phyloP scores from a whole-genome alignment of 1,140 invertebrate genomes.

The Leptopilina clavipes region DNA sequence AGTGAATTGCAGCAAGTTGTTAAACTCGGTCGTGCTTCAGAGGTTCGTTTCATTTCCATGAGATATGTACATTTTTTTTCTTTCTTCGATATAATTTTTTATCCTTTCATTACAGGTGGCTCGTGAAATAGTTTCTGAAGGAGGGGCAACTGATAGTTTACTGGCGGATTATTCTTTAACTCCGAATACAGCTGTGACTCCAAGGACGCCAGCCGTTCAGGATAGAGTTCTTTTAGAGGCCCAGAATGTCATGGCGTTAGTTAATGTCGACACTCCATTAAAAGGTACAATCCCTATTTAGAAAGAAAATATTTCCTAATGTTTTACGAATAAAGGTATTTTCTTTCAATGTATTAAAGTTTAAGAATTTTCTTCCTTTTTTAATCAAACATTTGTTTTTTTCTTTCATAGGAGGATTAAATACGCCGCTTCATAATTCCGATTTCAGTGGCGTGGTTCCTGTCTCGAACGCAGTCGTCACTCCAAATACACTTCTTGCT shows the following conservation, averaged over 20 bases:
- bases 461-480: conserved; percentile 82
- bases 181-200: conserved; percentile 85
- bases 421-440: conserved; percentile 92
- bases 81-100: not conserved
- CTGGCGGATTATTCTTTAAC: conserved; percentile 94
- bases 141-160: conserved; percentile 87
- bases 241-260: conserved; percentile 98
- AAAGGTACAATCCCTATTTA: conserved; percentile 77
- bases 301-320: conserved; percentile 11
- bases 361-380: too few relatives aligned
- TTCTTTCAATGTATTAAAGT: too few relatives aligned
- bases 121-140: conserved; percentile 91
- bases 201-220: conserved; percentile 87
- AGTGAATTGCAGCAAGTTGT: conserved; percentile 93
- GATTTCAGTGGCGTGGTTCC: conserved; percentile 92
- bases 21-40: conserved; percentile 96
- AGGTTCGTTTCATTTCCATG: conserved; percentile 76
- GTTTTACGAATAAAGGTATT: not conserved
- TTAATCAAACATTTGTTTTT: too few relatives aligned
- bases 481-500: conserved; percentile 95
- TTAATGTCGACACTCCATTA: conserved; percentile 97
- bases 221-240: conserved; percentile 92
- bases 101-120: conserved; percentile 77
- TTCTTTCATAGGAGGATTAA: conserved; percentile 82
- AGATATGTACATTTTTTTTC: too few relatives aligned